A percentile compares a stretch with the other conserved stretches of the same genome.
These are phyloP conservation scores for Epizoanthus illoricatus DNA, from an alignment of 92 coral and sea anemone species.

Conservation along the genomic window DNA sequence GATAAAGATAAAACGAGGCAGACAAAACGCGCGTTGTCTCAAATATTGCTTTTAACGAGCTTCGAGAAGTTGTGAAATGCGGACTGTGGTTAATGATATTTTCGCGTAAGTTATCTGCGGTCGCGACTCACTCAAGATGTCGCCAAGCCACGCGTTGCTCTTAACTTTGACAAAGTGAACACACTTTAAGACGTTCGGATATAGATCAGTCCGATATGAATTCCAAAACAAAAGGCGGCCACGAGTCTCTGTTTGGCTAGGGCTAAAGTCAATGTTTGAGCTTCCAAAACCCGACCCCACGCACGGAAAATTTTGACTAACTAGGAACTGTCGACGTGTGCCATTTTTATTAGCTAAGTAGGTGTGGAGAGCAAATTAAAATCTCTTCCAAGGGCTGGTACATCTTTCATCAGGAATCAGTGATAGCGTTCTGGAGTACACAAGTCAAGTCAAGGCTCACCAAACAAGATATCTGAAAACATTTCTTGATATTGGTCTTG, in stretches of 20 bases:
- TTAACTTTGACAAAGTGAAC: constrained; percentile 36
- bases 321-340: background rate
- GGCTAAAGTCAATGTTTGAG: background rate
- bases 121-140: constrained; percentile 19
- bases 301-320: constrained; percentile 1
- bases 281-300: constrained; percentile 23
- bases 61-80: background rate
- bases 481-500: constrained; percentile 2
- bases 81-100: background rate
- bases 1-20: background rate
- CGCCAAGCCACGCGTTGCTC: constrained; percentile 38
- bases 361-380: constrained; percentile 32
- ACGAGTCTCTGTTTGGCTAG: constrained; percentile 33
- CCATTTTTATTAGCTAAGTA: background rate
- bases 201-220: constrained; percentile 14
- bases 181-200: constrained; percentile 19
- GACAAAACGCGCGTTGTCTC: background rate
- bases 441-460: background rate
- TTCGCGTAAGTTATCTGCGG: background rate
- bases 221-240: background rate
- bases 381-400: constrained; percentile 1
- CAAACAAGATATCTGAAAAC: constrained; percentile 11
- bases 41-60: constrained; percentile 5
- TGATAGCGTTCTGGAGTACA: constrained; percentile 5
- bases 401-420: constrained; percentile 25